Evolutionary conservation across 2,113 vertebrate genomes (phyloP).

Genomic region (Xiphophorus couchianus): DNA sequence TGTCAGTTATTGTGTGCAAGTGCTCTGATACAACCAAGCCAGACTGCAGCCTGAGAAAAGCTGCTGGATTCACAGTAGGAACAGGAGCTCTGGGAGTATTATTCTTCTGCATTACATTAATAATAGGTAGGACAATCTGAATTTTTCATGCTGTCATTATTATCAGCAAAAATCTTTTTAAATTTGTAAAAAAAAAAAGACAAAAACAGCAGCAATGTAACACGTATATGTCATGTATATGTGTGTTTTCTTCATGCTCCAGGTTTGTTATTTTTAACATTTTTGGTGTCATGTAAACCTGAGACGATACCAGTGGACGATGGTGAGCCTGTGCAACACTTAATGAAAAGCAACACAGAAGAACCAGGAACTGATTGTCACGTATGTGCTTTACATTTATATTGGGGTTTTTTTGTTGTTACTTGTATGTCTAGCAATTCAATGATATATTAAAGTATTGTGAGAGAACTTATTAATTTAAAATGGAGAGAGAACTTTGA

Average conservation of each 20-base stretch:
- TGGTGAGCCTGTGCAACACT: background rate
- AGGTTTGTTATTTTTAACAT: conserved; percentile 49
- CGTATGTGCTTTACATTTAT: conserved; percentile 38
- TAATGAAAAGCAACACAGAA: conserved; percentile 63
- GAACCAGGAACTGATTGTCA: conserved; percentile 66
- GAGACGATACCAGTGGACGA: background rate
- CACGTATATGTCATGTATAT: background rate
- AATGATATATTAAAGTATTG: no score
- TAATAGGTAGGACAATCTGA: conserved; percentile 58
- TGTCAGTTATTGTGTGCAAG: conserved; percentile 71
- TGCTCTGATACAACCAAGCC: conserved; percentile 28
- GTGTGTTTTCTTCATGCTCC: conserved; percentile 7
- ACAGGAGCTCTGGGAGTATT: background rate
- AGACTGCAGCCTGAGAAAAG: conserved; percentile 23
- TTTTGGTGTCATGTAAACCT: conserved; percentile 48
- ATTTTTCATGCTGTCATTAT: no score
- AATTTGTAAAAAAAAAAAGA: no score
- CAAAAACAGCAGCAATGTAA: background rate
- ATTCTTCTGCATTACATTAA: conserved; percentile 23
- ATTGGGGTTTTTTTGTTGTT: no score
- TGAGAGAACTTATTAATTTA: no score
- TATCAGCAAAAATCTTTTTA: background rate
- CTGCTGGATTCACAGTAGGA: background rate
- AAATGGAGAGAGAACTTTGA: no score
- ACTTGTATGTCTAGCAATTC: no score